Base-by-base conservation (phyloP, 2,113 vertebrate genomes). In the Ceyx melanurus region DNA sequence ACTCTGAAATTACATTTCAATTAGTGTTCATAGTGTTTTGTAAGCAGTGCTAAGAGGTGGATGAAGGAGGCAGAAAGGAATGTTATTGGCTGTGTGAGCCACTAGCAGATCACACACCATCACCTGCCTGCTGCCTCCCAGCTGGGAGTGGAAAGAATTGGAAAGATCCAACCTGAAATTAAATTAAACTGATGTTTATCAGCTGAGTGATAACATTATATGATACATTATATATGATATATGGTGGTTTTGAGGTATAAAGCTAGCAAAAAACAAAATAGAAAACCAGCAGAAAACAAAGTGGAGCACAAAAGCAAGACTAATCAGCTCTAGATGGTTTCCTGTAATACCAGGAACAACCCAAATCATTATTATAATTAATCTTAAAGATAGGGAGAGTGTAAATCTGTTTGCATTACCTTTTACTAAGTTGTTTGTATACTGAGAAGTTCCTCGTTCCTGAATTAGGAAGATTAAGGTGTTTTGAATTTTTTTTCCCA, bases 1-100 rank as follows among this genome's bases (percentile, higher is more conserved):
- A 35, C 75, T 77, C 90, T 91, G 88, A 80, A 89, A 91, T 94
- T 56, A 77, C 42, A 12, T 67, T 94, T 73, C 79, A 90, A 93
- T 95, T 90, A 82, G 72, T 94, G 90, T 81, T 85, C 84, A 89
- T 89, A 67, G 73, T 77, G 90, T 80, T 92, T 85, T 82, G 77
- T 57, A 89, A 93, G 62, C 61, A 80, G 82, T 15, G 29, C 43
- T 82, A 33, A 45, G 88, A 46, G 66, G 35, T 25, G 51, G 66
- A 42, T 94, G 93, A 93, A 84, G 71, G 51, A 73, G 66, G 31
- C 62, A 82, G 91, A 76, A 78, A 82, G 91, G 78, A 91, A 91
- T 89, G 84, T 40, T 51, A 2, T 2, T 87, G 78, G 48, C 81
- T 87, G 51, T 6, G 25, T 42, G 12, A 35, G 51, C 16, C 22